Conservation (phyloP, 2,113 vertebrate species). For the Amphilophus citrinellus region DNA sequence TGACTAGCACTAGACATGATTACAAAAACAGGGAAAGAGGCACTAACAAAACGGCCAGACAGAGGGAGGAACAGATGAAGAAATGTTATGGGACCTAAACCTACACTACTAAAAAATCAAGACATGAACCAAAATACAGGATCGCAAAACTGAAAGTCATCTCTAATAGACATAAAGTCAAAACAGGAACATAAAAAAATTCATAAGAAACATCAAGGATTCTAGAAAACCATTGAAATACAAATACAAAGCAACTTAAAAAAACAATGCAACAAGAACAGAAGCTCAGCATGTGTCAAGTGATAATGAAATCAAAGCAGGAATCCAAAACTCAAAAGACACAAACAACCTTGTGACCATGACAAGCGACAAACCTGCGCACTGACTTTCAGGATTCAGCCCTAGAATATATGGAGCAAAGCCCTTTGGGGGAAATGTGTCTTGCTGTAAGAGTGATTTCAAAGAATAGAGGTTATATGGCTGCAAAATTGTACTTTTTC, state of each 20-base stretch:
- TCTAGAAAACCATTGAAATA: too few relatives aligned
- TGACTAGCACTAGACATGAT: neutral
- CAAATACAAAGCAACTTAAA: too few relatives aligned
- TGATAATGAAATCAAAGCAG: neutral
- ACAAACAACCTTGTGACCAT: neutral
- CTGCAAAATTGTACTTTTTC: neutral
- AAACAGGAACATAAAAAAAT: neutral
- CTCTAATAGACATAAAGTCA: neutral
- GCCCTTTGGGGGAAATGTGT: neutral
- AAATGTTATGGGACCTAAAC: neutral
- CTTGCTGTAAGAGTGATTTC: constrained; percentile 10
- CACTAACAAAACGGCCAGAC: neutral
- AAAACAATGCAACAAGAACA: neutral
- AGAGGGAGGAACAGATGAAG: neutral
- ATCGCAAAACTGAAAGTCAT: rapidly evolving
- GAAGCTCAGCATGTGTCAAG: rapidly evolving
- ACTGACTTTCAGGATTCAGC: neutral
- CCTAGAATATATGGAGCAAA: neutral
- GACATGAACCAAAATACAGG: neutral
- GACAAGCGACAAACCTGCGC: neutral
- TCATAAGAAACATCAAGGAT: neutral
- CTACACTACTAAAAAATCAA: neutral
- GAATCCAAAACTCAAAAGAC: neutral
- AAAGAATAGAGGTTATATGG: neutral
- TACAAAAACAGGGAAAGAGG: neutral